Conservation (phyloP, 2,113 vertebrate genomes). For the Thalassoma bifasciatum region DNA sequence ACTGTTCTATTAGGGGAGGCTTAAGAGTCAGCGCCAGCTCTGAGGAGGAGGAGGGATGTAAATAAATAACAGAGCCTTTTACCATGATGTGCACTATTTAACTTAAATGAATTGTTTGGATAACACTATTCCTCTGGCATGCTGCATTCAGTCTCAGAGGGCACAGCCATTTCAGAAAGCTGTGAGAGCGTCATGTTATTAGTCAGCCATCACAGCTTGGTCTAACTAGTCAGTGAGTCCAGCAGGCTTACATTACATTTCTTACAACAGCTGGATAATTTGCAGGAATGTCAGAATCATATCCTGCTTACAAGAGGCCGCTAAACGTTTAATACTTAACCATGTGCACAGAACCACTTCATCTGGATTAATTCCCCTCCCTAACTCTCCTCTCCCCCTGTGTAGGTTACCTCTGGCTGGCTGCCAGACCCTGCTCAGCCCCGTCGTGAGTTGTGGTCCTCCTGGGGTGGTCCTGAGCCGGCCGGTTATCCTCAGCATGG, state of each 20-base stretch:
- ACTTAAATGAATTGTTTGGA: slow-evolving; percentile 75
- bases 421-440: slow-evolving; percentile 97
- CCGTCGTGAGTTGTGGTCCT: slow-evolving; percentile 97
- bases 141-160: slow-evolving; percentile 48
- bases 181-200: slow-evolving; percentile 34
- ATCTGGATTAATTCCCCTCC: slow-evolving; percentile 7
- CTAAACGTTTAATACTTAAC: slow-evolving; percentile 59
- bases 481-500: slow-evolving; percentile 95
- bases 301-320: slow-evolving; percentile 42
- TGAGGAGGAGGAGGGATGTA: slow-evolving; percentile 70
- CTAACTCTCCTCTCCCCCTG: slow-evolving; percentile 20
- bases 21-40: slow-evolving; percentile 67
- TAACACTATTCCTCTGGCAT: slow-evolving; percentile 64
- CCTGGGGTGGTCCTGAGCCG: slow-evolving; percentile 95
- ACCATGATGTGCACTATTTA: slow-evolving; percentile 71
- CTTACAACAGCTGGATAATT: slow-evolving; percentile 60
- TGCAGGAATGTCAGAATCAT: slow-evolving; percentile 54
- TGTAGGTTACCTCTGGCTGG: slow-evolving; percentile 94
- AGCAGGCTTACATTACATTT: slow-evolving; percentile 56
- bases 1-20: slow-evolving; percentile 75
- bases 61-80: slow-evolving; percentile 74
- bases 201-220: slow-evolving; percentile 47
- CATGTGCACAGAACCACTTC: slow-evolving; percentile 38
- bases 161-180: slow-evolving; percentile 31
- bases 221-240: slow-evolving; percentile 31